Conservation (phyloP, 2,888 invertebrate species). For the Parapristionchus giblindavisi region DNA sequence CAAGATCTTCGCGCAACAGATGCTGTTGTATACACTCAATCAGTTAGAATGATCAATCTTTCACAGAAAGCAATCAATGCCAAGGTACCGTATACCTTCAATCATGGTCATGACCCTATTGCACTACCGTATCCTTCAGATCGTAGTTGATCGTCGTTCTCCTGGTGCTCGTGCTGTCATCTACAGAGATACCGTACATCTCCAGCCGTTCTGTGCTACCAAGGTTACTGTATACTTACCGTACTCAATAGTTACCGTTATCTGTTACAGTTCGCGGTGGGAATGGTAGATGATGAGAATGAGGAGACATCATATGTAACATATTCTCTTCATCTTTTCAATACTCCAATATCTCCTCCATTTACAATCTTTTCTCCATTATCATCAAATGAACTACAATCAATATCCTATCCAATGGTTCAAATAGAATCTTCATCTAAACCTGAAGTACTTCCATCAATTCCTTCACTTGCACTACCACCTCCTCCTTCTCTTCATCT, state of each 20-base stretch:
- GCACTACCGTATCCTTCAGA: conserved; percentile 2
- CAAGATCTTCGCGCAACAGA: background rate
- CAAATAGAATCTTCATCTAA: background rate
- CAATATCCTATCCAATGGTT: conserved; percentile 22
- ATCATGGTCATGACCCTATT: background rate
- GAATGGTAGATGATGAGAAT: background rate
- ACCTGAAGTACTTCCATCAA: conserved; percentile 36
- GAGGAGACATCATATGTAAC: conserved; percentile 23
- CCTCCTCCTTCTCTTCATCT: conserved; percentile 29
- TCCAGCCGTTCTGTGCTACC: conserved; percentile 14
- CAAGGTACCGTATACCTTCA: background rate
- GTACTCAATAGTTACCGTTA: background rate
- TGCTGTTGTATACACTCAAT: conserved; percentile 1
- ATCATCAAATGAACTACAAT: conserved; percentile 30
- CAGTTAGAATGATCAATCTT: conserved; percentile 32
- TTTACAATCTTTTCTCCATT: conserved; percentile 30
- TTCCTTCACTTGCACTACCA: conserved; percentile 32
- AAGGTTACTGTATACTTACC: too few relatives aligned
- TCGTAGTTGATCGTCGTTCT: conserved; percentile 21
- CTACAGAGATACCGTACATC: conserved; percentile 22
- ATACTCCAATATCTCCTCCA: conserved; percentile 22
- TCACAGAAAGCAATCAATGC: conserved; percentile 18
- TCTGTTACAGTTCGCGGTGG: conserved; percentile 25
- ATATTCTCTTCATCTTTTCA: conserved; percentile 27
- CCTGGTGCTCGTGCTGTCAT: background rate